phyloP scores from a whole-genome alignment of 2,113 vertebrate genomes.

The Corydoras maculifer region DNA sequence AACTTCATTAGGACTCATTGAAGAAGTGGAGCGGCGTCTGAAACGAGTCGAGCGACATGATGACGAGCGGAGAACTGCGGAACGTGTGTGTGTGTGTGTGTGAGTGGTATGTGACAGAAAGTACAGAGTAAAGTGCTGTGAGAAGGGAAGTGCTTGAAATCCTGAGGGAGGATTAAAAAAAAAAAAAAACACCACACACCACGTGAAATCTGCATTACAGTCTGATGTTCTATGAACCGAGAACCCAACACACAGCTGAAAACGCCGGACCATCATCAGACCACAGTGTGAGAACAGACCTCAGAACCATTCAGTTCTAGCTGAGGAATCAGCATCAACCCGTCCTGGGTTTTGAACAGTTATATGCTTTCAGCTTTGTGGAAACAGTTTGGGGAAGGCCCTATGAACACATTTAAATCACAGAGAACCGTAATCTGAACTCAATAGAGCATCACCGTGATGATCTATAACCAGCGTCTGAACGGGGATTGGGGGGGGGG shows the following conservation, averaged over 20 bases:
- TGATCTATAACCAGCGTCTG: too few species aligned
- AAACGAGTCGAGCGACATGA: not conserved
- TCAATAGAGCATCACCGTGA: too few species aligned
- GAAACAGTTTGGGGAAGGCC: too few species aligned
- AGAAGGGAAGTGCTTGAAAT: constrained; percentile 46
- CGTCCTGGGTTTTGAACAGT: too few species aligned
- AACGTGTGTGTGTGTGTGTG: not conserved
- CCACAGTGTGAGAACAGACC: too few species aligned
- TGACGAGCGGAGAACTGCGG: not conserved
- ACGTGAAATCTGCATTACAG: not conserved
- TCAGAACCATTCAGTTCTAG: too few species aligned
- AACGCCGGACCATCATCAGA: too few species aligned
- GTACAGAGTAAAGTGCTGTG: constrained; percentile 25
- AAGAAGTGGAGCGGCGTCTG: not conserved
- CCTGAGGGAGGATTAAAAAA: constrained; percentile 22
- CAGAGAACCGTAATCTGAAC: too few species aligned
- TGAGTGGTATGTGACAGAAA: constrained; percentile 15
- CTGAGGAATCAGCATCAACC: too few species aligned
- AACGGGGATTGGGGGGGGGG: too few species aligned
- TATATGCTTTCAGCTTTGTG: too few species aligned
- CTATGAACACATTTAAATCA: too few species aligned
- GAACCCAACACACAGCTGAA: not conserved
- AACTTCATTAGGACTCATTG: constrained; percentile 52
- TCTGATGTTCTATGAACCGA: not conserved
- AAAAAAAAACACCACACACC: constrained; percentile 16